Evolutionary conservation across 1,140 invertebrate species (phyloP).

Genomic region (Microplitis demolitor): DNA sequence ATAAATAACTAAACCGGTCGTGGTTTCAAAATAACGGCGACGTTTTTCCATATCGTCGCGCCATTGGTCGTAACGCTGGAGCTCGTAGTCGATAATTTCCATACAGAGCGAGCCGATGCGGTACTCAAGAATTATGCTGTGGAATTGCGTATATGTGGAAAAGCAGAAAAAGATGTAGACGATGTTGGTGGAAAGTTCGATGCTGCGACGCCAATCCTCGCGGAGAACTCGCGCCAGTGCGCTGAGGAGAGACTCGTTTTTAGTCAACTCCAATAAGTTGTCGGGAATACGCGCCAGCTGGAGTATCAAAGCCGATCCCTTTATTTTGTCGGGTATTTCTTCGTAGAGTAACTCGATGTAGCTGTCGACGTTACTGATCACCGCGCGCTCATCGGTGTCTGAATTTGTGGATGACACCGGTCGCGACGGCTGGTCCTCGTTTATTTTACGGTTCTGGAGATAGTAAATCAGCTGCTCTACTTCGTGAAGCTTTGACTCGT

Average conservation of each 20-base stretch:
- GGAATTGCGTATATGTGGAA: slow-evolving; percentile 95
- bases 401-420: slow-evolving; percentile 53
- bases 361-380: slow-evolving; percentile 84
- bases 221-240: slow-evolving; percentile 91
- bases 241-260: slow-evolving; percentile 94
- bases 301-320: slow-evolving; percentile 89
- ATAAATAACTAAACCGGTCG: slow-evolving; percentile 52
- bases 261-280: slow-evolving; percentile 90
- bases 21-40: slow-evolving; percentile 56
- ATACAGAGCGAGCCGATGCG: slow-evolving; percentile 95
- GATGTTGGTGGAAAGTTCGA: slow-evolving; percentile 95
- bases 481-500: slow-evolving; percentile 80
- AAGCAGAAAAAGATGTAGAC: slow-evolving; percentile 98
- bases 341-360: slow-evolving; percentile 98
- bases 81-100: slow-evolving; percentile 94
- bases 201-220: slow-evolving; percentile 96
- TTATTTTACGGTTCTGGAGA: slow-evolving; percentile 80
- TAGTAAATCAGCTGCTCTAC: slow-evolving; percentile 93
- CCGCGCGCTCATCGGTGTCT: slow-evolving; percentile 62
- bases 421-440: slow-evolving; percentile 48
- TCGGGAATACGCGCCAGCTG: slow-evolving; percentile 90
- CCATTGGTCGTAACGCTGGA: slow-evolving; percentile 92
- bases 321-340: slow-evolving; percentile 89
- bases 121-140: slow-evolving; percentile 87
- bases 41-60: slow-evolving; percentile 82